A percentile compares a stretch with the other conserved stretches of the same genome.
These are phyloP conservation scores for Caradrina kadenii DNA, from an alignment of 2,888 invertebrate genomes.

Conservation along the genomic window DNA sequence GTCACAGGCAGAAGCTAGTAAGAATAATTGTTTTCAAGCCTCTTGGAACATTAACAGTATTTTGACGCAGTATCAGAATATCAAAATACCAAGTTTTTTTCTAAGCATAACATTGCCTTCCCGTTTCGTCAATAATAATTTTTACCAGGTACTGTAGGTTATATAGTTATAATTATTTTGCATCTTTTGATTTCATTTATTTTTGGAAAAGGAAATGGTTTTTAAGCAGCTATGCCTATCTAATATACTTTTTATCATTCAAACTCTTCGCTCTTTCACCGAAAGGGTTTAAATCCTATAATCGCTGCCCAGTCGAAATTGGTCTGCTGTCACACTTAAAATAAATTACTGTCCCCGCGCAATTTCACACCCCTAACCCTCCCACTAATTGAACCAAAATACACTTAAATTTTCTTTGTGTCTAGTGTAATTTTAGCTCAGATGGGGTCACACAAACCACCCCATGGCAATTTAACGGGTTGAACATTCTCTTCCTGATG, in stretches of 20 bases:
- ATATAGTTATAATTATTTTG: no score
- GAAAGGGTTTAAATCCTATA: slow-evolving; percentile 62
- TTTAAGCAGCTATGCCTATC: not conserved
- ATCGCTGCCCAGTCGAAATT: slow-evolving; percentile 72
- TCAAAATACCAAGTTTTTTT: no score
- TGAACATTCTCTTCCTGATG: slow-evolving; percentile 73
- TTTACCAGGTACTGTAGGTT: no score
- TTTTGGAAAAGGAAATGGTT: not conserved
- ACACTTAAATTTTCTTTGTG: slow-evolving; percentile 88
- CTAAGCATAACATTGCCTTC: no score
- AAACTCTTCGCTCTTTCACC: slow-evolving; percentile 12
- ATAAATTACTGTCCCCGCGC: slow-evolving; percentile 84
- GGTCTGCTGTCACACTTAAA: slow-evolving; percentile 82
- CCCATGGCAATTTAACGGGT: slow-evolving; percentile 83
- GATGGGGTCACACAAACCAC: slow-evolving; percentile 81
- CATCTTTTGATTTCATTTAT: no score
- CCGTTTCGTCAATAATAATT: no score
- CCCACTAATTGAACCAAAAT: slow-evolving; percentile 87
- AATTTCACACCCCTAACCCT: slow-evolving; percentile 85
- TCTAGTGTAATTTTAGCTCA: slow-evolving; percentile 85
- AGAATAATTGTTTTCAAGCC: no score
- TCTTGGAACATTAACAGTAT: no score
- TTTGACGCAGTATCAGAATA: no score
- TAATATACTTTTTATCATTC: slow-evolving; percentile 7
- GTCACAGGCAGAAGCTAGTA: no score